Base-by-base conservation (phyloP, 2,113 vertebrate species). In the Noturus placidus region DNA sequence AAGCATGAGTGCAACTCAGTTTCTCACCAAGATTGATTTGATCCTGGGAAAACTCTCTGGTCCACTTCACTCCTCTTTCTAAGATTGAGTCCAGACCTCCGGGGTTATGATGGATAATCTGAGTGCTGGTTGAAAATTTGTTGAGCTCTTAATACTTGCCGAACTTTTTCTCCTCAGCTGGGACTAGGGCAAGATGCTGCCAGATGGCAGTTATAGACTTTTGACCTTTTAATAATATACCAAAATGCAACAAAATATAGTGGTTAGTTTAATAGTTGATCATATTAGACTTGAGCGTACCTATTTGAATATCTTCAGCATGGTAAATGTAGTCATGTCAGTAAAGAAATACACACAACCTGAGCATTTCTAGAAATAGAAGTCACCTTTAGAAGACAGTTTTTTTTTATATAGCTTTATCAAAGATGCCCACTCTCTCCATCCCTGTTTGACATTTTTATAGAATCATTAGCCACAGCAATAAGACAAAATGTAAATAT, bases 51-150 rank as follows among this genome's bases (percentile, higher is more conserved):
- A 88, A 89, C 81, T 74, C 83, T 87, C 56, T 89, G 90, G 72
- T 85, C 88, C 81, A 91, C 90, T 91, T 89, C 84, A 89, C 63
- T 86, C 30, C 84, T 89, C 84, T 87, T 79, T 83, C 83, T n/a
- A 89, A 89, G 90, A 89, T 89, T 87, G 90, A 89, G 88, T 86
- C 65, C 88, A 84, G 83, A 87, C 88, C 88, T 86, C 65, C 4
- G 84, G 84, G 90, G 83, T 87, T 89, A 87, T 80, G 83, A 86
- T 69, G 67, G 86, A 88, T 91, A 87, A 89, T 91, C 88, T 76
- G 25, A 61, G 76, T 52, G 9, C 88, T 87, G 81, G 83, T 84
- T 89, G 84, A 87, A 91, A 91, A 91, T 88, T 82, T 87, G 87
- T 89, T 70, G 67, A 86, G 86, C 74, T 82, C 69, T 85, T 85